phyloP scores from a whole-genome alignment of 2,888 invertebrate genomes.

The Prenolepis imparis region DNA sequence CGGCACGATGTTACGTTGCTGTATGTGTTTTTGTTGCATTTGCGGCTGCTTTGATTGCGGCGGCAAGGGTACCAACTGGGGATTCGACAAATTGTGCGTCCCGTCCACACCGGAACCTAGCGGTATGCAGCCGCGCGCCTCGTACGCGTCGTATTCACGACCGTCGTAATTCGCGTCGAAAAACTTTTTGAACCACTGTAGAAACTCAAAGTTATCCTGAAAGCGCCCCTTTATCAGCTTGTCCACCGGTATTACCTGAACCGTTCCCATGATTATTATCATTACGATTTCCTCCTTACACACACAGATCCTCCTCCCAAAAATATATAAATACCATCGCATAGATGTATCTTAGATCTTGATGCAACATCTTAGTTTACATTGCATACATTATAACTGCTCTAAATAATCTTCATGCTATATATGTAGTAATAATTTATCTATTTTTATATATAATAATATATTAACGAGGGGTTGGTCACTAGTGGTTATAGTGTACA shows the following conservation, averaged over 20 bases:
- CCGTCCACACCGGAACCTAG: conserved; percentile 91
- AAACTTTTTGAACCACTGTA: conserved; percentile 99
- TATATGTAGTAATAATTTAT: background rate
- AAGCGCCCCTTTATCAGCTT: conserved; percentile 99
- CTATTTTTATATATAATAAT: background rate
- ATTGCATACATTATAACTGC: background rate
- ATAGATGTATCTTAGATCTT: conserved; percentile 16
- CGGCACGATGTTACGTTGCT: conserved; percentile 83
- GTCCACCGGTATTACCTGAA: conserved; percentile 99
- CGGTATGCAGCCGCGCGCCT: conserved; percentile 93
- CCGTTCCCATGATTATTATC: conserved; percentile 77
- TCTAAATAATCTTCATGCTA: background rate
- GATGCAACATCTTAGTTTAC: background rate
- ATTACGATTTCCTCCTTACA: conserved; percentile 58
- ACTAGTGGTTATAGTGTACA: no score
- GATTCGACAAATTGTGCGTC: conserved; percentile 85
- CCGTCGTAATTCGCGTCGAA: conserved; percentile 99
- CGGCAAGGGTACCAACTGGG: conserved; percentile 86
- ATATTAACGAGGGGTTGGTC: no score
- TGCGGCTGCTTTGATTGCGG: conserved; percentile 83
- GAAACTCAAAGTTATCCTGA: conserved; percentile 99
- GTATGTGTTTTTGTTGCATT: conserved; percentile 82
- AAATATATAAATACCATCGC: conserved; percentile 28
- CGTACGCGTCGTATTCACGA: conserved; percentile 97
- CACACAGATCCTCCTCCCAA: conserved; percentile 2